Evolutionary conservation across 2,888 invertebrate genomes (phyloP), one percentile per base, ranked within the genome.

Genomic region (Sesia apiformis): DNA sequence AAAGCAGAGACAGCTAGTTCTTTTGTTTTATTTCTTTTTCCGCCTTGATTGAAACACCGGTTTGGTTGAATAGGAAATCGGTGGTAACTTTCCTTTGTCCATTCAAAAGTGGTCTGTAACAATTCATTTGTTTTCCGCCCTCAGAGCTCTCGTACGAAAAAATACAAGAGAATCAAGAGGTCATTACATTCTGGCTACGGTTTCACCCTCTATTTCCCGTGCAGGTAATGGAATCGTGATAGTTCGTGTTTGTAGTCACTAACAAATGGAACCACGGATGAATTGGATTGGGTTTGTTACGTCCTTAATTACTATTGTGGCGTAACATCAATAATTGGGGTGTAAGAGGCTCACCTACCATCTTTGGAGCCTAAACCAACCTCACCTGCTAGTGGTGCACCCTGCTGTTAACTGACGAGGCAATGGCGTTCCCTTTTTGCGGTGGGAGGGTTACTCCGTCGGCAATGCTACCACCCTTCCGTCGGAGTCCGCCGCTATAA

Each of bases 41-140:
- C 69, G 8, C 66, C 71, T 72, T 78, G 76, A 79, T 78, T 81
- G 78, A 80, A 81, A 81, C 72, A 76, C 72, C 46, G 72, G 67
- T 66, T 69, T 66, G 61, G 60, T 68, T 75, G 77, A 77, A 78
- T 76, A 72, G 76, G 69, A 79, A 78, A 78, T 74, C 70, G 69
- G 66, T 64, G 71, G 72, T 72, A 62, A 60, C 57, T 70, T 62
- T 56, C 56, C 55, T 63, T 64, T 61, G 66, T 60, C 73, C 74
- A 69, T 59, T 68, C 65, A 67, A 71, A 66, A 61, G 62, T 70
- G 74, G 69, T 72, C 72, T 71, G 69, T 65, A 67, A 64, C 70
- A 62, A 68, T 72, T 72, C 70, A 75, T 71, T 77, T 71, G 69
- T 68, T 70, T 72, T 68, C 64, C 68, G 58, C 58, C 55, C 55